Conservation (phyloP, 2,888 invertebrate species). For the Anticlea derivata region DNA sequence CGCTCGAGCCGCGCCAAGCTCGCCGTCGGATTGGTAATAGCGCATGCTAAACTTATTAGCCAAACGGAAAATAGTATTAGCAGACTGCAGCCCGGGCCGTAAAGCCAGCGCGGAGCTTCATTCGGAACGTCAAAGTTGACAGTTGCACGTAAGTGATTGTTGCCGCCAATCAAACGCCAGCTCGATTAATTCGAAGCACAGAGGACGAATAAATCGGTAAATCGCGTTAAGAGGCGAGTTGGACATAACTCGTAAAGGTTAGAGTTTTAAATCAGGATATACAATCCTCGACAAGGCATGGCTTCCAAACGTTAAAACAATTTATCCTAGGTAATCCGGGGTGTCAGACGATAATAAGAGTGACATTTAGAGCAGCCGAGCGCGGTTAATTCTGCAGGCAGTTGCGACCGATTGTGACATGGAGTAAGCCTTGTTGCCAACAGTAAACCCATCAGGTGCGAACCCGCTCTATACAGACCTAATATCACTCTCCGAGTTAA, state of each 20-base stretch:
- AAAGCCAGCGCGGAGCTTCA: constrained; percentile 72
- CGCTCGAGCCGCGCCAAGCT: constrained; percentile 65
- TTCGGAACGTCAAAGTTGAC: constrained; percentile 75
- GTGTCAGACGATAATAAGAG: constrained; percentile 82
- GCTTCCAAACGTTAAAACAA: constrained; percentile 78
- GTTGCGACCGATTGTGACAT: constrained; percentile 76
- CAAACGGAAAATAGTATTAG: constrained; percentile 82
- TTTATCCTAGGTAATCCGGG: constrained; percentile 80
- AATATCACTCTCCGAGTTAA: constrained; percentile 55
- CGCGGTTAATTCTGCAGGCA: constrained; percentile 78
- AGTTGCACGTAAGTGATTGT: constrained; percentile 77
- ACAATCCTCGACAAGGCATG: constrained; percentile 70
- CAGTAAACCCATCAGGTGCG: constrained; percentile 78
- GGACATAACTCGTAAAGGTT: constrained; percentile 47
- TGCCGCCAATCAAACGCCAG: constrained; percentile 74
- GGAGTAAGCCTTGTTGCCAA: constrained; percentile 75
- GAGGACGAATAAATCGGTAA: constrained; percentile 57
- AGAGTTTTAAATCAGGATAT: constrained; percentile 69
- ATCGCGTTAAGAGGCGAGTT: constrained; percentile 53
- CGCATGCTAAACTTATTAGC: constrained; percentile 82
- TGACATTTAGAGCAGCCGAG: constrained; percentile 77
- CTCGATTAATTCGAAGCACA: constrained; percentile 61
- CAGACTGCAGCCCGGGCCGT: constrained; percentile 61
- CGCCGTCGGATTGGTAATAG: constrained; percentile 81
- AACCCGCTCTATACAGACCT: constrained; percentile 52